A percentile compares a stretch with the other conserved stretches of the same genome.
These are phyloP conservation scores for Procambarus virginalis DNA, from an alignment of 1,140 invertebrate genomes.

Conservation along the genomic window DNA sequence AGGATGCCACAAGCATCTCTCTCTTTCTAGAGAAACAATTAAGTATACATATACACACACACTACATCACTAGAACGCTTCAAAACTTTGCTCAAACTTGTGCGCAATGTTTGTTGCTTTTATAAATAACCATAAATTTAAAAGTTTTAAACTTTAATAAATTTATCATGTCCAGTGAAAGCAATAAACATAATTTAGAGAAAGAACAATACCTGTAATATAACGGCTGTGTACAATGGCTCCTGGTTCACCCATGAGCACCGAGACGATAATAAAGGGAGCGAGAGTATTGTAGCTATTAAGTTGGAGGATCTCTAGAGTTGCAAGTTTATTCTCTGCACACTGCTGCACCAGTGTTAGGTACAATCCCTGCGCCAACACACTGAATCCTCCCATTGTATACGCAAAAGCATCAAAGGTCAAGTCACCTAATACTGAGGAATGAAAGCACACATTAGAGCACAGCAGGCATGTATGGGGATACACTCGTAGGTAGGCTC, in stretches of 20 bases:
- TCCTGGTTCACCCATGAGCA: constrained; percentile 72
- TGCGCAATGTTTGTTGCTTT: too few species aligned
- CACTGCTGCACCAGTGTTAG: constrained; percentile 52
- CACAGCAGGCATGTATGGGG: too few species aligned
- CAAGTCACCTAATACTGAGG: constrained; percentile 38
- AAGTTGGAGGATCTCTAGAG: constrained; percentile 39
- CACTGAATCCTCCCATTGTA: constrained; percentile 43
- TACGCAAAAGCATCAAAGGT: constrained; percentile 53
- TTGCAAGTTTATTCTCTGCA: constrained; percentile 29
- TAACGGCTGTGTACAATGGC: constrained; percentile 59
- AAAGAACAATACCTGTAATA: constrained; percentile 31
- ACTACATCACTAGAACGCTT: too few species aligned
- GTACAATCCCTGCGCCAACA: constrained; percentile 37
- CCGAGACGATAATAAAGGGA: constrained; percentile 72
- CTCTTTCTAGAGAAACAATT: too few species aligned
- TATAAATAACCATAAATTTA: too few species aligned
- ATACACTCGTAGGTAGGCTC: too few species aligned
- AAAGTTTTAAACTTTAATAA: background rate
- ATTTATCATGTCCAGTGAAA: background rate
- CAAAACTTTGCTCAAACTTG: too few species aligned
- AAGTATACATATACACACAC: too few species aligned
- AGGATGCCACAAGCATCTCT: too few species aligned
- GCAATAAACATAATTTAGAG: background rate
- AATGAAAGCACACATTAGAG: background rate
- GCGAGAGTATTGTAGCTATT: constrained; percentile 75